Percentiles rank a stretch among this genome's conserved stretches.
These are phyloP conservation scores for Caenorhabditis remanei DNA, from an alignment of 1,140 invertebrate genomes.

Conservation along the genomic window DNA sequence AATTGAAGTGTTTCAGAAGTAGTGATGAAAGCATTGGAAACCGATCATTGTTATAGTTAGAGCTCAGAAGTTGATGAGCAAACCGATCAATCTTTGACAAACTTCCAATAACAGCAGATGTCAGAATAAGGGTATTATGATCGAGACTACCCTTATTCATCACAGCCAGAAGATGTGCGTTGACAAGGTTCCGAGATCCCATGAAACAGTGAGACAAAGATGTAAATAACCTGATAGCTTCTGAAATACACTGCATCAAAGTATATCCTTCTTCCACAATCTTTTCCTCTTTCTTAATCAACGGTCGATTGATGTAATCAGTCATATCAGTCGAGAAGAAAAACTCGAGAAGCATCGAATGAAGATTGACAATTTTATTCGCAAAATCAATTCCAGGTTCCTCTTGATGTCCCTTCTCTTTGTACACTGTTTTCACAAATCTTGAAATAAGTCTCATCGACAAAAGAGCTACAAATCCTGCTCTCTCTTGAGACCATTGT, in stretches of 20 bases:
- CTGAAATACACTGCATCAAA: constrained; percentile 22
- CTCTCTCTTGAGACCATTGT: constrained; percentile 67
- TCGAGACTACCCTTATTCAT: constrained; percentile 10
- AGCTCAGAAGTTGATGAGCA: constrained; percentile 32
- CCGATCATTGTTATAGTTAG: neutral
- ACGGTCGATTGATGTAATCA: neutral
- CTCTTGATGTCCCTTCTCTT: constrained; percentile 26
- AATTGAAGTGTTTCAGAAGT: constrained; percentile 37
- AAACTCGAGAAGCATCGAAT: constrained; percentile 29
- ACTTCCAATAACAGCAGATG: constrained; percentile 36
- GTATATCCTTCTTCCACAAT: constrained; percentile 20
- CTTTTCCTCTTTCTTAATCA: constrained; percentile 13
- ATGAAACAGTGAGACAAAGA: constrained; percentile 51
- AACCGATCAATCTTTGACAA: constrained; percentile 18
- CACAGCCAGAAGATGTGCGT: constrained; percentile 46
- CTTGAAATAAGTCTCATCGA: constrained; percentile 58
- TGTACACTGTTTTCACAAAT: constrained; percentile 54
- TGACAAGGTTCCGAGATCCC: constrained; percentile 21
- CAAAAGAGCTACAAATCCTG: constrained; percentile 69
- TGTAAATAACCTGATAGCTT: constrained; percentile 53
- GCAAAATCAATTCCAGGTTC: constrained; percentile 38
- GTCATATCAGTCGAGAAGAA: constrained; percentile 13
- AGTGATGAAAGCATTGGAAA: constrained; percentile 37
- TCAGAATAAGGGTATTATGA: neutral
- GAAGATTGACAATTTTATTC: constrained; percentile 6